Conservation (phyloP, 2,797 vertebrate species). For the Hippopotamyrus pictus region DNA sequence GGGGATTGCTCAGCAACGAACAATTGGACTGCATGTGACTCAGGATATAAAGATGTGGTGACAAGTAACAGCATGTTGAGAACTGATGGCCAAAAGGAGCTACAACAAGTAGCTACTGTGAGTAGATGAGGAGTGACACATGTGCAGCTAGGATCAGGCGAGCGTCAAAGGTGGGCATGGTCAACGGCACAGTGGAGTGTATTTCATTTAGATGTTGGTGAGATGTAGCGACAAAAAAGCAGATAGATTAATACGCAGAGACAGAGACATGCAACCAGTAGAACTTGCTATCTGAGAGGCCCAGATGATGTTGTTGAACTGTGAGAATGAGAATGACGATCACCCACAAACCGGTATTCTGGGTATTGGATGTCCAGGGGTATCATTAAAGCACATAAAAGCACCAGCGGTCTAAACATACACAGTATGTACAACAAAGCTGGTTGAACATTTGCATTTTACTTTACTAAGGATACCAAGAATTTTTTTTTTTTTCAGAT, state of each 20-base stretch:
- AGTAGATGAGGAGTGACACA: slow-evolving; percentile 40
- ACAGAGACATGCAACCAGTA: background rate
- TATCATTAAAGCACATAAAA: background rate
- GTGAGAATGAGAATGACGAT: background rate
- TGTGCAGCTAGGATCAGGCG: slow-evolving; percentile 54
- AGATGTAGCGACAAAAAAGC: slow-evolving; percentile 32
- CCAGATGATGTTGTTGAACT: background rate
- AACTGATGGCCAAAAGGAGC: background rate
- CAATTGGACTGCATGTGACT: background rate
- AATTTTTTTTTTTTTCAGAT: background rate
- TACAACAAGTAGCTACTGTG: background rate
- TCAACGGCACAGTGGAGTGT: background rate
- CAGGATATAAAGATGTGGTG: background rate
- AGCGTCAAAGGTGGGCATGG: slow-evolving; percentile 42
- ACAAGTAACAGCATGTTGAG: background rate
- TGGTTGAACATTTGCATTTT: background rate
- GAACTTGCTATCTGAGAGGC: background rate
- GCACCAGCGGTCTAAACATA: background rate
- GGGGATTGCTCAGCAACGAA: background rate
- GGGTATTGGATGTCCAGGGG: background rate
- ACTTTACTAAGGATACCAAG: background rate
- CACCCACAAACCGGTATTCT: background rate
- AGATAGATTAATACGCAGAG: background rate
- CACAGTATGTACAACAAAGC: background rate
- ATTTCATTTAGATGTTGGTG: background rate